Percentiles rank a stretch among this genome's conserved stretches.
These are phyloP conservation scores for Melinaea marsaeus DNA, from an alignment of 2,888 invertebrate genomes.

Conservation along the genomic window DNA sequence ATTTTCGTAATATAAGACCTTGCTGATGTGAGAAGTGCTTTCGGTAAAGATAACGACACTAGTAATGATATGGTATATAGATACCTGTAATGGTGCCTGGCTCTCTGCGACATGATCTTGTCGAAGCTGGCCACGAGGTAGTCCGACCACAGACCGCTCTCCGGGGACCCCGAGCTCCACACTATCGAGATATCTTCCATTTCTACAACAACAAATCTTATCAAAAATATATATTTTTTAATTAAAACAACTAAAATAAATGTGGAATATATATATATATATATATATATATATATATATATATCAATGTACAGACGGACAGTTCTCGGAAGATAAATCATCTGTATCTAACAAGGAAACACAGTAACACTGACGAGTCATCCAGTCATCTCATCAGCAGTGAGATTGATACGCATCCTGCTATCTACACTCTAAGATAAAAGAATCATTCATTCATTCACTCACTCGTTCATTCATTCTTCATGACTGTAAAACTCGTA, in stretches of 20 bases:
- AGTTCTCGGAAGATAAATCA: background rate
- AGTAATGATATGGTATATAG: conserved; percentile 3
- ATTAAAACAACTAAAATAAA: no score
- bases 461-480: no score
- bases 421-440: conserved; percentile 39
- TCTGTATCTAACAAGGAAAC: conserved; percentile 35
- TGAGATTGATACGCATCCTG: conserved; percentile 32
- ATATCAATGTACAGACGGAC: background rate
- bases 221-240: no score
- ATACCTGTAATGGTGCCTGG: conserved; percentile 88
- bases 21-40: no score
- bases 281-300: background rate
- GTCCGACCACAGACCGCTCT: conserved; percentile 88
- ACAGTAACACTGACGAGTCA: conserved; percentile 17
- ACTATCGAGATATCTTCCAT: conserved; percentile 91
- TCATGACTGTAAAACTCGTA: no score
- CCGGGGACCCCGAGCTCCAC: conserved; percentile 87
- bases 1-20: no score
- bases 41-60: background rate
- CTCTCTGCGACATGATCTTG: conserved; percentile 89
- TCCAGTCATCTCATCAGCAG: conserved; percentile 6
- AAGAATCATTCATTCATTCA: conserved; percentile 41
- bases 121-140: conserved; percentile 90
- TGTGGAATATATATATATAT: no score
- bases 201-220: conserved; percentile 55